These are phyloP conservation scores for Macropodus opercularis DNA, from an alignment of 2,797 vertebrate genomes.

Conservation along the genomic window DNA sequence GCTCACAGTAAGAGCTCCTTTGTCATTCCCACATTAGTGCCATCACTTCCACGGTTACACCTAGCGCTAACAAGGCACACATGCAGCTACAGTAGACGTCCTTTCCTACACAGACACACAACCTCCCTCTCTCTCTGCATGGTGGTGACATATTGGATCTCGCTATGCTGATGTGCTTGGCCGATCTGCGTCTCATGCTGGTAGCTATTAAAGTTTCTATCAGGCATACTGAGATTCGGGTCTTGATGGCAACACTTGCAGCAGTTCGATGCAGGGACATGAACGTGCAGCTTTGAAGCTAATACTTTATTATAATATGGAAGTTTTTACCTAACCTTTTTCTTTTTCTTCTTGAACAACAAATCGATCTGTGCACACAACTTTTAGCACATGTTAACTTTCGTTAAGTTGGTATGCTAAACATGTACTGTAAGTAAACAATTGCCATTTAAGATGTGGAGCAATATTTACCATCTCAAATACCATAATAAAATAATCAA, in stretches of 20 bases:
- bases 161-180: slow-evolving; percentile 68
- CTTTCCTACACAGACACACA: slow-evolving; percentile 8
- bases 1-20: slow-evolving; percentile 62
- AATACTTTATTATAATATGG: slow-evolving; percentile 22
- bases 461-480: not conserved
- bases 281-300: slow-evolving; percentile 27
- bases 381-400: too few relatives aligned
- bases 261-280: slow-evolving; percentile 26
- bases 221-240: slow-evolving; percentile 53
- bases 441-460: not conserved
- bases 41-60: slow-evolving; percentile 59
- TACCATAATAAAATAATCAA: too few relatives aligned
- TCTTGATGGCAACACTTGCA: slow-evolving; percentile 50
- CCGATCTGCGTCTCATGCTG: slow-evolving; percentile 70
- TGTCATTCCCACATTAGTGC: slow-evolving; percentile 65
- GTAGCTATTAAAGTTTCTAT: slow-evolving; percentile 70
- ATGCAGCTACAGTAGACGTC: slow-evolving; percentile 3
- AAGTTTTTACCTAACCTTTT: slow-evolving; percentile 6
- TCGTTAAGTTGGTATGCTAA: not conserved
- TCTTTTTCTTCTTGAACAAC: not conserved
- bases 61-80: slow-evolving; percentile 60
- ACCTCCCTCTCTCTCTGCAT: slow-evolving; percentile 47
- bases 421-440: not conserved
- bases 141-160: slow-evolving; percentile 69
- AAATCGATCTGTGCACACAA: too few relatives aligned